These are phyloP conservation scores for Camponotus fellah DNA, from an alignment of 2,888 invertebrate genomes.

Conservation along the genomic window DNA sequence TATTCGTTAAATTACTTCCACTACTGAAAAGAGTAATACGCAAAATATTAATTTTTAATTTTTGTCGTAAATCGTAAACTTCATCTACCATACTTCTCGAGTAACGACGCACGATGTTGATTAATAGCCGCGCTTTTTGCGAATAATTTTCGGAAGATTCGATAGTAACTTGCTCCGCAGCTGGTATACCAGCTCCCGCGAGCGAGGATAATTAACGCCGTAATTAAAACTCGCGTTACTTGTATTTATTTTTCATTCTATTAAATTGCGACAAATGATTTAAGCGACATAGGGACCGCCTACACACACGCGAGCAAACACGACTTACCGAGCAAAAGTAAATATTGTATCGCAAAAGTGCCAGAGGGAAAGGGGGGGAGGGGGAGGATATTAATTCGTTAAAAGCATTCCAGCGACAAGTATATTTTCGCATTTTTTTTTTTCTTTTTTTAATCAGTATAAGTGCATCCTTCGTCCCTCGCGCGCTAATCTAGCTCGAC, in stretches of 20 bases:
- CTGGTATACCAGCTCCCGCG: background rate
- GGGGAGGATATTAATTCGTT: constrained; percentile 60
- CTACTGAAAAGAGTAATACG: background rate
- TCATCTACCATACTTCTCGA: background rate
- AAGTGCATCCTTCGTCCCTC: constrained; percentile 65
- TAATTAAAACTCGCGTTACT: constrained; percentile 47
- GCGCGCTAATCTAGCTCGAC: constrained; percentile 50
- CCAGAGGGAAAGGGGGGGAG: constrained; percentile 7
- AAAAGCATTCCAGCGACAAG: constrained; percentile 66
- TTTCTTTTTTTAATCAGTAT: constrained; percentile 68
- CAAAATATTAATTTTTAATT: background rate
- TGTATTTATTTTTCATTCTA: constrained; percentile 58
- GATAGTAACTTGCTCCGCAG: constrained; percentile 27
- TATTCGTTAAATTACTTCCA: constrained; percentile 3
- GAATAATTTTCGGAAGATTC: constrained; percentile 42
- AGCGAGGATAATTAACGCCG: constrained; percentile 57
- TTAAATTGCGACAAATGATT: constrained; percentile 62
- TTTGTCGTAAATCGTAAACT: background rate
- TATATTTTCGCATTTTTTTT: constrained; percentile 57
- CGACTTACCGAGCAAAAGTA: constrained; percentile 52
- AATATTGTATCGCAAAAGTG: constrained; percentile 56
- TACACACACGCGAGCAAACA: constrained; percentile 45
- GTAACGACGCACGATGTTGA: background rate
- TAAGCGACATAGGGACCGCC: constrained; percentile 54
- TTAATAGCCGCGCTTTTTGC: constrained; percentile 20